Evolutionary conservation across 2,888 invertebrate species (phyloP), one percentile per base, ranked within the genome.

Genomic region (Sesia apiformis): DNA sequence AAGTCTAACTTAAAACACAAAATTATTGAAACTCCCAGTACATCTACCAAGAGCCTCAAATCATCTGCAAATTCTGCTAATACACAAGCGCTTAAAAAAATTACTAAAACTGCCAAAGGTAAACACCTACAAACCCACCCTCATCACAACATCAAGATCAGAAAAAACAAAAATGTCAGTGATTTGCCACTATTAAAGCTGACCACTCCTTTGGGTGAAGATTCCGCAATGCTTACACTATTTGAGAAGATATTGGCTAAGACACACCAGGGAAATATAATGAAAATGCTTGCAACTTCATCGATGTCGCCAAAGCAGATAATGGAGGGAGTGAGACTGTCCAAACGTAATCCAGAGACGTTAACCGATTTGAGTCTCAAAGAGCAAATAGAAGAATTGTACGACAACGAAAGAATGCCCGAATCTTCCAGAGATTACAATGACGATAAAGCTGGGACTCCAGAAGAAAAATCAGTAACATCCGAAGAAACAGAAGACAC

Each of bases 171-270:
- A 51, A 1, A 5, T n/a, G n/a, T 46, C 23, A 23, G 23, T 46
- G 23, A 8, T 4, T 46, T 46, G 4, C 46, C 46, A 3, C 3
- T 39, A 41, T 8, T 23, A 52, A 39, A 42, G 51, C 39, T 52
- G 5, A 58, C 66, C 42, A 65, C 72, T 3, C 49, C 53, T 7
- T 6, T 61, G 0, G 59, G 63, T 7, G 79, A 80, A 49, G 81
- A 84, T 51, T 75, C 65, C 53, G 60, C 63, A 40, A 70, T 81
- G 73, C 61, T 81, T 4, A 70, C 70, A 5, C 53, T 78, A 43
- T 76, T 72, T 52, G 84, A 83, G 57, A 61, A 76, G 51, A 66
- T 79, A 38, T 57, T 83, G 8, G 53, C 68, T 6, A 82, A 79
- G 65, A 64, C 72, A 39, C 70, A 74, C 4, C 66, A 74, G 59